Conservation (phyloP, 1,140 invertebrate species). For the Phthorimaea operculella region DNA sequence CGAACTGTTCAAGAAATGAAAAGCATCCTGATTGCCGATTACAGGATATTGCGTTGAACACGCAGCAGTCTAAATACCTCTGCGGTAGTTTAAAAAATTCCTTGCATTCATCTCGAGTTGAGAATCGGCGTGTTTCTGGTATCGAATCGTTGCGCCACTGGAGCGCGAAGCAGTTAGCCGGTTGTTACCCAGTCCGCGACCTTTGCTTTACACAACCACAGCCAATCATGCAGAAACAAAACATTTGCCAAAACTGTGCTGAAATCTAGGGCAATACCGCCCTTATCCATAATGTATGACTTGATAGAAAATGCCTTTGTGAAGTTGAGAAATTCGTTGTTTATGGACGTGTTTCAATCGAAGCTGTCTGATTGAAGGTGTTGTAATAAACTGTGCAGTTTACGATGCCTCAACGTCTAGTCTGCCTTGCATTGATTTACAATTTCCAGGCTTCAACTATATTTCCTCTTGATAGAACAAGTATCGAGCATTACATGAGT, state of each 20-base stretch:
- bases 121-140: slow-evolving; percentile 1
- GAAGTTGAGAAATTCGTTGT: neutral
- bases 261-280: slow-evolving; percentile 3
- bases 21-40: too few relatives aligned
- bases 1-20: too few relatives aligned
- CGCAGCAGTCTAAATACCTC: too few relatives aligned
- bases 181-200: slow-evolving; percentile 38
- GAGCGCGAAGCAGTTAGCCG: slow-evolving; percentile 41
- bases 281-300: slow-evolving; percentile 10
- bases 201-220: slow-evolving; percentile 38
- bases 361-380: too few relatives aligned
- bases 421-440: too few relatives aligned
- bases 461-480: too few relatives aligned
- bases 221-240: slow-evolving; percentile 43
- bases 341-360: neutral
- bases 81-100: too few relatives aligned
- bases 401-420: too few relatives aligned
- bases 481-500: too few relatives aligned
- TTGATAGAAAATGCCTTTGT: neutral
- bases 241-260: slow-evolving; percentile 37
- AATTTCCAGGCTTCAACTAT: too few relatives aligned
- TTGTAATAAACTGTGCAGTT: too few relatives aligned
- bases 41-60: too few relatives aligned
- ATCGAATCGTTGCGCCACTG: slow-evolving; percentile 26
- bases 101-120: neutral